Percentiles rank a stretch among this genome's conserved stretches.
phyloP scores from a whole-genome alignment of 2,797 vertebrate species.

The Helostoma temminkii region DNA sequence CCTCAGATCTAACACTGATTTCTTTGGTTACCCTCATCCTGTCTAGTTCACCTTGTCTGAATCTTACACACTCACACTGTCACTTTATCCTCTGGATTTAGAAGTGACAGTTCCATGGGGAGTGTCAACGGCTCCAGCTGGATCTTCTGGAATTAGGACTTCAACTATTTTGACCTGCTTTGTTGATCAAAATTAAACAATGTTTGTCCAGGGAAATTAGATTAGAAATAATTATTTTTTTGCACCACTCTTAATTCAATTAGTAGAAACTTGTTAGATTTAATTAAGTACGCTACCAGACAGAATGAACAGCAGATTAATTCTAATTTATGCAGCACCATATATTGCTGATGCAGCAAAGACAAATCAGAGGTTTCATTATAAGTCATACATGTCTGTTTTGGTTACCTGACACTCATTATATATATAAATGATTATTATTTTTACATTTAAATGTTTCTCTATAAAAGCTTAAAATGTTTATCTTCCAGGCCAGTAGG shows the following conservation, averaged over 20 bases:
- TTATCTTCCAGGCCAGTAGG: conserved; percentile 14
- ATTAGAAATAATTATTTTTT: conserved; percentile 1
- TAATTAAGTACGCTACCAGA: conserved; percentile 12
- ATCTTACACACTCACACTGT: not conserved
- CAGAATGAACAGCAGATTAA: not conserved
- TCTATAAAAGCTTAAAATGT: conserved; percentile 3
- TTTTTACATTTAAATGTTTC: conserved; percentile 4
- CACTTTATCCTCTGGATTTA: conserved; percentile 10
- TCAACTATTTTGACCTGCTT: conserved; percentile 20
- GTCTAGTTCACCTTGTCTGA: not conserved
- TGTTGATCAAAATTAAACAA: conserved; percentile 1
- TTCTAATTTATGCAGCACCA: not conserved
- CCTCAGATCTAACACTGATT: conserved; percentile 3
- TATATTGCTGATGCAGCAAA: not conserved
- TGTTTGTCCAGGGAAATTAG: not conserved
- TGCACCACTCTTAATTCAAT: conserved; percentile 25
- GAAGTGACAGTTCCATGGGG: conserved; percentile 38
- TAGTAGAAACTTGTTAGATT: not conserved
- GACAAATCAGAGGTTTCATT: not conserved
- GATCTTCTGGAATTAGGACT: no score
- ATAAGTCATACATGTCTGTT: not conserved
- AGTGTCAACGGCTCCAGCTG: conserved; percentile 14
- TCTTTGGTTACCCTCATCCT: conserved; percentile 1
- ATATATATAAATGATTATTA: not conserved
- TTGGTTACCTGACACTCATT: not conserved